phyloP scores from a whole-genome alignment of 1,140 invertebrate species.

The Teleopsis dalmanni region DNA sequence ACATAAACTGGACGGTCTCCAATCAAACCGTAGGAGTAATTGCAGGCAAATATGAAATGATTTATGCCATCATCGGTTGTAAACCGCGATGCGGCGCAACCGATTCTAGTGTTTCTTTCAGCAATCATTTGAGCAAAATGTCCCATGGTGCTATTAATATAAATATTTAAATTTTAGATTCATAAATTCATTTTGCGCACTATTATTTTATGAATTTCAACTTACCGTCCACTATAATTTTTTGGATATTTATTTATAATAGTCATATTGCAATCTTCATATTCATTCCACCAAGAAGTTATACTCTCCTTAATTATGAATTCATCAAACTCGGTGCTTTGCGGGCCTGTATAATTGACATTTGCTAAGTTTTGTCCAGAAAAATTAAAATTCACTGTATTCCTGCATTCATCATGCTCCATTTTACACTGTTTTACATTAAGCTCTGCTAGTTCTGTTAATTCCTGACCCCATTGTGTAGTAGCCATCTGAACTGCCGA shows the following conservation, averaged over 20 bases:
- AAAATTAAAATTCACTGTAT: conserved; percentile 3
- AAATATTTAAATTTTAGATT: background rate
- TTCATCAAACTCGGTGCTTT: background rate
- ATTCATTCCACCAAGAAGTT: conserved; percentile 10
- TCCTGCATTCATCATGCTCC: conserved; percentile 10
- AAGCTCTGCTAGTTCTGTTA: conserved; percentile 6
- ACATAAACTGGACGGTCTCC: background rate
- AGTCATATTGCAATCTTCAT: background rate
- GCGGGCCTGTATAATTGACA: background rate
- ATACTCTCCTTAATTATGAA: background rate
- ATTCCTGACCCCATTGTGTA: conserved; percentile 10
- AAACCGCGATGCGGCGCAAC: conserved; percentile 24
- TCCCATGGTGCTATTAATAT: conserved; percentile 21
- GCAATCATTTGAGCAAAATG: conserved; percentile 32
- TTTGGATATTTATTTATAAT: conserved; percentile 1
- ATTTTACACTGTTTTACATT: conserved; percentile 13
- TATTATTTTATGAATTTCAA: background rate
- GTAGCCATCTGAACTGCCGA: conserved; percentile 8
- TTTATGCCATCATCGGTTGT: conserved; percentile 18
- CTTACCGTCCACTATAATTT: background rate
- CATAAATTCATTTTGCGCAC: background rate
- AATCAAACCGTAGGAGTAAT: conserved; percentile 18
- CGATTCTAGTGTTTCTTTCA: conserved; percentile 25
- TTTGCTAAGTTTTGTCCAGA: conserved; percentile 12
- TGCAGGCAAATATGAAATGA: conserved; percentile 24